These are phyloP conservation scores for Psococerastis gibbosa DNA, from an alignment of 2,888 invertebrate genomes.

Conservation along the genomic window DNA sequence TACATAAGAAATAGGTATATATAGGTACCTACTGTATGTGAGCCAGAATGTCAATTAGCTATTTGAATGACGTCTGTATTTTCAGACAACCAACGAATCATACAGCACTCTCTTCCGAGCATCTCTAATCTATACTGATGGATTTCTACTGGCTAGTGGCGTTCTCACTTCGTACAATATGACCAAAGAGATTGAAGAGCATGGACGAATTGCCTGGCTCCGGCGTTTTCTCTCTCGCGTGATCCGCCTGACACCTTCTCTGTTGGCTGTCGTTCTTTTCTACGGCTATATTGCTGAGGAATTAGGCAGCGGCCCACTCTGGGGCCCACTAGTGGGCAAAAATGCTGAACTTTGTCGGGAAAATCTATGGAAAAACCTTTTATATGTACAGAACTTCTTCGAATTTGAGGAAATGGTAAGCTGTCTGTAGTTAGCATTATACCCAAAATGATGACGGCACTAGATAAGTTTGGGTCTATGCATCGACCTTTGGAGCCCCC, in stretches of 20 bases:
- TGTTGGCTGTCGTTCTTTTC: slow-evolving; percentile 40
- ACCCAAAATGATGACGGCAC: no score
- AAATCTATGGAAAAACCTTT: slow-evolving; percentile 46
- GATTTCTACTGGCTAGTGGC: slow-evolving; percentile 46
- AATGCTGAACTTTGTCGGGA: slow-evolving; percentile 44
- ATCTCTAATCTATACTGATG: slow-evolving; percentile 45
- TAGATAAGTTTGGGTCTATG: no score
- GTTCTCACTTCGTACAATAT: slow-evolving; percentile 41
- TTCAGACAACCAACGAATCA: slow-evolving; percentile 36
- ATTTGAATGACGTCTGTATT: no score
- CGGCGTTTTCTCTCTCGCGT: slow-evolving; percentile 38
- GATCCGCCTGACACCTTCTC: slow-evolving; percentile 39
- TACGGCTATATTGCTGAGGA: slow-evolving; percentile 48
- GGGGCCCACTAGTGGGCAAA: slow-evolving; percentile 40
- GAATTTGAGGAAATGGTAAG: slow-evolving; percentile 48
- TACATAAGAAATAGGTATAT: no score
- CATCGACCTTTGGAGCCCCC: no score
- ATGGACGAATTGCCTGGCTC: slow-evolving; percentile 35
- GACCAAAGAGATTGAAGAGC: slow-evolving; percentile 32
- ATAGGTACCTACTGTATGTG: no score
- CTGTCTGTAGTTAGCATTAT: slow-evolving; percentile 8
- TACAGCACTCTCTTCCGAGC: slow-evolving; percentile 39
- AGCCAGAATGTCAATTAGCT: no score
- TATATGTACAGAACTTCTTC: slow-evolving; percentile 47
- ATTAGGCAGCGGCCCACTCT: slow-evolving; percentile 42